These are phyloP conservation scores for Cosmia pyralina DNA, from an alignment of 2,888 invertebrate genomes.

Conservation along the genomic window DNA sequence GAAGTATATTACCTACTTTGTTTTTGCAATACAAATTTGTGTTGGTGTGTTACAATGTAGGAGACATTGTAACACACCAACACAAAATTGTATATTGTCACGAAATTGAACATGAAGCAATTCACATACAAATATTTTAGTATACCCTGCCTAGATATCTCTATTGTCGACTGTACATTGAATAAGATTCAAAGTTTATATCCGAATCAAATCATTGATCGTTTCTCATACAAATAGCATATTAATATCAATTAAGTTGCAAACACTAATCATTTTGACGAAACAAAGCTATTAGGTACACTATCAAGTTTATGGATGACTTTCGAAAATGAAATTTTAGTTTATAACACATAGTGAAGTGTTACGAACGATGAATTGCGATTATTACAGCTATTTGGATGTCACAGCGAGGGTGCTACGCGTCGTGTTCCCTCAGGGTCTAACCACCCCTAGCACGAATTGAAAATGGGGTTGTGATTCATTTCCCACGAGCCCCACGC, in stretches of 20 bases:
- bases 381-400: constrained; percentile 87
- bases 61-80: too few relatives aligned
- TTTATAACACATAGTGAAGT: constrained; percentile 66
- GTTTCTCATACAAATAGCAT: constrained; percentile 19
- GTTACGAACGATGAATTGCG: constrained; percentile 79
- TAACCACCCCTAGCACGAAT: constrained; percentile 82
- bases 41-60: too few relatives aligned
- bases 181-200: constrained; percentile 26
- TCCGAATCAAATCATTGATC: constrained; percentile 25
- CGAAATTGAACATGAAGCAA: too few relatives aligned
- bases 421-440: constrained; percentile 77
- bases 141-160: too few relatives aligned
- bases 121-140: too few relatives aligned
- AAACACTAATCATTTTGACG: constrained; percentile 31
- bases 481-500: constrained; percentile 87
- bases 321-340: constrained; percentile 58
- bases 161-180: constrained; percentile 4
- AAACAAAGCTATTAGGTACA: constrained; percentile 27
- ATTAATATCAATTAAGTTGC: constrained; percentile 33
- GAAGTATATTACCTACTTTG: too few relatives aligned
- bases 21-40: too few relatives aligned
- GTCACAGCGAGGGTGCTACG: constrained; percentile 84
- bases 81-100: too few relatives aligned
- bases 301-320: constrained; percentile 20
- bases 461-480: constrained; percentile 90